A percentile compares a stretch with the other conserved stretches of the same genome.
phyloP scores from a whole-genome alignment of 2,797 vertebrate species.

The Prunella strophiata region DNA sequence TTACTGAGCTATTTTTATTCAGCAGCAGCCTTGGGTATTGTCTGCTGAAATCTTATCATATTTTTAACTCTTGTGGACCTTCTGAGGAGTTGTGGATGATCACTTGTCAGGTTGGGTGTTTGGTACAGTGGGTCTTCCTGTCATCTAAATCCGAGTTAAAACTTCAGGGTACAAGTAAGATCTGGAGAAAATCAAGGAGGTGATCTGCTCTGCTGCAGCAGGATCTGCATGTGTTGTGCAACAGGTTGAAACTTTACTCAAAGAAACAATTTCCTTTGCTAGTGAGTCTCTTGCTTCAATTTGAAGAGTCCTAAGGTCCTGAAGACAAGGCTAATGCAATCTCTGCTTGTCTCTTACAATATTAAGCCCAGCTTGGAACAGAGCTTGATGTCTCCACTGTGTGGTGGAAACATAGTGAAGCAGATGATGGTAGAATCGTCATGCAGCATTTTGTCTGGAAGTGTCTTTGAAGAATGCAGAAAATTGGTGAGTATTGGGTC shows the following conservation, averaged over 20 bases:
- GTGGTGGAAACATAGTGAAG: conserved; percentile 83
- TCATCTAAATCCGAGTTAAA: not conserved
- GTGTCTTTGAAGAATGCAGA: conserved; percentile 87
- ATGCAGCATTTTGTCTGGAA: conserved; percentile 86
- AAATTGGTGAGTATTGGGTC: conserved; percentile 81
- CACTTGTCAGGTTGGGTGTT: not conserved
- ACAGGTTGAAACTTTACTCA: not conserved
- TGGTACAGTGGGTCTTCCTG: not conserved
- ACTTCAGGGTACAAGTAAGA: not conserved
- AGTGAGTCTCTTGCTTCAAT: not conserved
- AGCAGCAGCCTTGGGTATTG: not conserved
- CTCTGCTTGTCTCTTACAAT: conserved; percentile 12
- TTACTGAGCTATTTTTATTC: not conserved
- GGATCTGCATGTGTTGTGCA: not conserved
- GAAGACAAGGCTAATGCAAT: not conserved
- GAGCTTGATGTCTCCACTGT: conserved; percentile 62
- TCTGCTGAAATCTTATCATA: not conserved
- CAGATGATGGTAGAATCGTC: conserved; percentile 90
- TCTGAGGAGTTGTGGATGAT: not conserved
- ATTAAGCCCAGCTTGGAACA: conserved; percentile 36
- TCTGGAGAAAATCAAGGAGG: not conserved
- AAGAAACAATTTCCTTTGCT: not conserved
- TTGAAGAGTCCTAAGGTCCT: not conserved
- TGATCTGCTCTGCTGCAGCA: not conserved
- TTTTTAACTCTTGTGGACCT: not conserved